A percentile compares a stretch with the other conserved stretches of the same genome.
These are phyloP conservation scores for Microplitis deprimator DNA, from an alignment of 2,888 invertebrate genomes.

Conservation along the genomic window DNA sequence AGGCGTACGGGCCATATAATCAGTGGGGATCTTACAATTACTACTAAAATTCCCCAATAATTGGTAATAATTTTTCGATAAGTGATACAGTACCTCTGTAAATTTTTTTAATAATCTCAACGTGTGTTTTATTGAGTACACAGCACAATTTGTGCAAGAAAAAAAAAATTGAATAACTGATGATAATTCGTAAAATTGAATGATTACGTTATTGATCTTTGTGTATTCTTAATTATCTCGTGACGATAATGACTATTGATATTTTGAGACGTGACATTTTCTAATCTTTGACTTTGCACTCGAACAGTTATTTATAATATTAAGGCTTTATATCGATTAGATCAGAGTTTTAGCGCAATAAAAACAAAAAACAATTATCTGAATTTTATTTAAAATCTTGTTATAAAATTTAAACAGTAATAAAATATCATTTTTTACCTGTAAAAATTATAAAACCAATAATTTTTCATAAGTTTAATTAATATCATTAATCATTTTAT, in stretches of 20 bases:
- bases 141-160: background rate
- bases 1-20: slow-evolving; percentile 70
- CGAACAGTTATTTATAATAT: background rate
- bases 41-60: slow-evolving; percentile 57
- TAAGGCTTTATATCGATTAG: background rate
- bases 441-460: background rate
- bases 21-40: slow-evolving; percentile 71
- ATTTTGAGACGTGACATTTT: background rate
- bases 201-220: background rate
- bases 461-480: background rate
- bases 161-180: slow-evolving; percentile 9
- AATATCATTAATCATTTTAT: background rate
- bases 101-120: slow-evolving; percentile 30
- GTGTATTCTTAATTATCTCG: background rate
- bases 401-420: background rate
- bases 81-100: slow-evolving; percentile 24
- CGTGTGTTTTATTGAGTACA: slow-evolving; percentile 17
- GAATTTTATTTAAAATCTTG: background rate
- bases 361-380: background rate
- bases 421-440: background rate
- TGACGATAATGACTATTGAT: background rate
- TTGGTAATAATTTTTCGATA: background rate
- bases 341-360: background rate
- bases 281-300: background rate
- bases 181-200: background rate